These are phyloP conservation scores for Lasius fuliginosus DNA, from an alignment of 2,888 invertebrate genomes.

Conservation along the genomic window DNA sequence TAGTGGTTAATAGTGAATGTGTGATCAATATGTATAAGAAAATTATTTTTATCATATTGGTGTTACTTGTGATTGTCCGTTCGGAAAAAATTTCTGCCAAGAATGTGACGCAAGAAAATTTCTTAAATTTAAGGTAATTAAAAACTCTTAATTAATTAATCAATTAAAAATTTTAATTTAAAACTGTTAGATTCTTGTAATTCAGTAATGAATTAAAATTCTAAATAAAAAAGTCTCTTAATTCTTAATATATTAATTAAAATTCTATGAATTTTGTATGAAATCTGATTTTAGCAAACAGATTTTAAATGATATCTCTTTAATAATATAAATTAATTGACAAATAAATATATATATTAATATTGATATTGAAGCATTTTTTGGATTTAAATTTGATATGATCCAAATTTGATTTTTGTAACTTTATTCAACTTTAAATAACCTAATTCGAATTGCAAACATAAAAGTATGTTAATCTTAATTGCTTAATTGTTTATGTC, in stretches of 20 bases:
- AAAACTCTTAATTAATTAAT: not conserved
- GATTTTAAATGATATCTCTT: not conserved
- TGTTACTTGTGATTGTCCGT: not conserved
- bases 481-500: constrained; percentile 56
- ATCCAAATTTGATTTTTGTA: not conserved
- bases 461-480: constrained; percentile 67
- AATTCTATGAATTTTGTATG: not conserved
- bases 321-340: not conserved
- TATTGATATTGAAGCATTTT: not conserved
- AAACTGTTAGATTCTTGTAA: not conserved
- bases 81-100: constrained; percentile 15
- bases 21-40: constrained; percentile 32
- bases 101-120: not conserved
- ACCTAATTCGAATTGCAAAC: constrained; percentile 24
- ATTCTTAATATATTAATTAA: not conserved
- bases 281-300: not conserved
- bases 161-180: not conserved
- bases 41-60: not conserved
- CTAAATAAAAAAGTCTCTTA: not conserved
- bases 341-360: not conserved
- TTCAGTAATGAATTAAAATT: not conserved
- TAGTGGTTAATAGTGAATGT: constrained; percentile 1
- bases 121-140: constrained; percentile 24
- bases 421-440: not conserved
- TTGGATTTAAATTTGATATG: not conserved